phyloP scores from a whole-genome alignment of 2,888 invertebrate species.

The Apotomis capreana region DNA sequence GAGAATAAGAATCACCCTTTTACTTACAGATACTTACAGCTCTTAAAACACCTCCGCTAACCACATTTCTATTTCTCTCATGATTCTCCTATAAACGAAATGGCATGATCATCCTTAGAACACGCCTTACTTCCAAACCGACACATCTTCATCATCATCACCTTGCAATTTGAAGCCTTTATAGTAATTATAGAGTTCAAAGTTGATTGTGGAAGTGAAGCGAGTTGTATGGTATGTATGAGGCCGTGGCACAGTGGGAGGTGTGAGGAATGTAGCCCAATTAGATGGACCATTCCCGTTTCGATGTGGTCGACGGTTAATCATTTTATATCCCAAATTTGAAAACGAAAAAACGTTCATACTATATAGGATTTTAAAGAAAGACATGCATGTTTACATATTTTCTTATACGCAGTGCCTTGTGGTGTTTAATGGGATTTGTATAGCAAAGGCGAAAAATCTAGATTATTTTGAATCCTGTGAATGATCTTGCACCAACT shows the following conservation, averaged over 20 bases:
- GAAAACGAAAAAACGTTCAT: conserved; percentile 1
- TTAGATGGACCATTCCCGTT: conserved; percentile 60
- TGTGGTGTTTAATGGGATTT: too few relatives aligned
- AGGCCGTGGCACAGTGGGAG: conserved; percentile 45
- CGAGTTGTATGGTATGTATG: neutral
- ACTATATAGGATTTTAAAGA: neutral
- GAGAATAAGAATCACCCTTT: too few relatives aligned
- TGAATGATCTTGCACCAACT: too few relatives aligned
- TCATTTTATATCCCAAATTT: conserved; percentile 37
- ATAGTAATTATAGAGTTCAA: conserved; percentile 1
- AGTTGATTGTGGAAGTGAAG: conserved; percentile 2
- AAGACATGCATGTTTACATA: neutral
- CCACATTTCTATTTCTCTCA: conserved; percentile 5
- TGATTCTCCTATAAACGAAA: conserved; percentile 42
- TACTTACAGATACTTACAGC: neutral
- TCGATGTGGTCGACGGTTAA: conserved; percentile 46
- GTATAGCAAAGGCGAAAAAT: too few relatives aligned
- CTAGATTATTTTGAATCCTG: too few relatives aligned
- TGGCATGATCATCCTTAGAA: conserved; percentile 48
- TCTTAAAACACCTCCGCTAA: neutral
- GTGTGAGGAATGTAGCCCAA: conserved; percentile 71
- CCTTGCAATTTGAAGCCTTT: neutral
- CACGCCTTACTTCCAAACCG: neutral
- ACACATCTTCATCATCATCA: neutral
- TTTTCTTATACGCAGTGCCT: too few relatives aligned